phyloP scores from a whole-genome alignment of 2,888 invertebrate species.

The Catonia carolina region DNA sequence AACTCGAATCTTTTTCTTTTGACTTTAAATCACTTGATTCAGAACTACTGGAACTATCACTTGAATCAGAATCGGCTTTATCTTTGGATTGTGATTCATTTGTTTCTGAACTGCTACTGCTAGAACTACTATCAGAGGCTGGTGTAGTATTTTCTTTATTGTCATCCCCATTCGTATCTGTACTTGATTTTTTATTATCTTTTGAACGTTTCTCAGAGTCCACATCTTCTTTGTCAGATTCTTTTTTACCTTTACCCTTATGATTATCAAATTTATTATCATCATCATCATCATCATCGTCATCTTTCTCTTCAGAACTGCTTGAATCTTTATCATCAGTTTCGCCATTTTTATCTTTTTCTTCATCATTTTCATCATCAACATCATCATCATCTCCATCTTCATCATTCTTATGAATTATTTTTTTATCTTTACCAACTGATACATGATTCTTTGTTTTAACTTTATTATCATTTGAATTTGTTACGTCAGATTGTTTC shows the following conservation, averaged over 20 bases:
- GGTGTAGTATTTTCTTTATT: not conserved
- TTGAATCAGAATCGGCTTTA: not conserved
- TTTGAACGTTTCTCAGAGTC: not conserved
- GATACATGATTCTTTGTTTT: too few relatives aligned
- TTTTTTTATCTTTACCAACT: too few relatives aligned
- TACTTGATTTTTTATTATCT: not conserved
- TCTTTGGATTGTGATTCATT: not conserved
- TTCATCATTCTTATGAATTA: too few relatives aligned
- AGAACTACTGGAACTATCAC: conserved; percentile 10
- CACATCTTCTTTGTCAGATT: not conserved
- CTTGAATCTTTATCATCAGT: too few relatives aligned
- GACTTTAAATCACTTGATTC: not conserved
- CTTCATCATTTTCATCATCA: not conserved
- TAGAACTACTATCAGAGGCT: not conserved
- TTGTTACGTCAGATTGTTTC: too few relatives aligned
- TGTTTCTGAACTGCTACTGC: conserved; percentile 5
- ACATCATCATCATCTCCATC: too few relatives aligned
- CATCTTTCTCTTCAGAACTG: too few relatives aligned
- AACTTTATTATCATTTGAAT: too few relatives aligned
- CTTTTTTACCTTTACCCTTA: too few relatives aligned
- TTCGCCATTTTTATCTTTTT: not conserved
- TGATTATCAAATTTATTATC: too few relatives aligned
- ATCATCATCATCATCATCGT: too few relatives aligned
- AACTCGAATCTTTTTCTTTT: not conserved
- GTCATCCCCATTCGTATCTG: not conserved